A percentile compares a stretch with the other conserved stretches of the same genome.
Evolutionary conservation across 2,888 invertebrate species (phyloP).

Genomic region (Dorcus hopei): DNA sequence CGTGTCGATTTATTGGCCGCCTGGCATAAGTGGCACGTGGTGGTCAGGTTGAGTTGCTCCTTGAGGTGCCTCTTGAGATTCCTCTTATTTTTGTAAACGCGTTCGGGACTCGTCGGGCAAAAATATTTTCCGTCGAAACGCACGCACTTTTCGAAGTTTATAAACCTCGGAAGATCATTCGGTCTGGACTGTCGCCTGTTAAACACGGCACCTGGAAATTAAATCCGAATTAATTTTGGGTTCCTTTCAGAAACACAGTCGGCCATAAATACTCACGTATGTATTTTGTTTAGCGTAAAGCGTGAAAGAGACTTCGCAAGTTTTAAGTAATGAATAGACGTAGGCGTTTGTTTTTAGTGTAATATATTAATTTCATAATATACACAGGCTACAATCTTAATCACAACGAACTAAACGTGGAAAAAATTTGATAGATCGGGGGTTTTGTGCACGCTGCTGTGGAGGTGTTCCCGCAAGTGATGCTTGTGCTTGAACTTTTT

Average conservation of each 20-base stretch:
- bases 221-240: neutral
- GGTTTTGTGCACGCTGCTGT: neutral
- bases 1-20: neutral
- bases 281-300: too few relatives aligned
- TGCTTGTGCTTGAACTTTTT: conserved; percentile 48
- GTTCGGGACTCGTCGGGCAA: conserved; percentile 11
- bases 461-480: conserved; percentile 11
- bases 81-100: conserved; percentile 15
- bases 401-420: too few relatives aligned
- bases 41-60: conserved; percentile 7
- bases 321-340: too few relatives aligned
- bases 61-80: conserved; percentile 17
- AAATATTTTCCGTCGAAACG: conserved; percentile 14
- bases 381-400: too few relatives aligned
- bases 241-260: neutral
- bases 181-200: neutral
- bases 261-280: too few relatives aligned
- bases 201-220: neutral
- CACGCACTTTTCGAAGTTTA: conserved; percentile 7
- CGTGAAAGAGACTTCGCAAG: too few relatives aligned
- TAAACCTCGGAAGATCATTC: conserved; percentile 10
- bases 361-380: too few relatives aligned
- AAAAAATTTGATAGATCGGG: too few relatives aligned
- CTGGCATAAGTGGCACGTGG: conserved; percentile 11
- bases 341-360: too few relatives aligned